Evolutionary conservation across 2,797 vertebrate species (phyloP), one percentile per base, ranked within the genome.

Genomic region (Percopsis omiscomaycus): DNA sequence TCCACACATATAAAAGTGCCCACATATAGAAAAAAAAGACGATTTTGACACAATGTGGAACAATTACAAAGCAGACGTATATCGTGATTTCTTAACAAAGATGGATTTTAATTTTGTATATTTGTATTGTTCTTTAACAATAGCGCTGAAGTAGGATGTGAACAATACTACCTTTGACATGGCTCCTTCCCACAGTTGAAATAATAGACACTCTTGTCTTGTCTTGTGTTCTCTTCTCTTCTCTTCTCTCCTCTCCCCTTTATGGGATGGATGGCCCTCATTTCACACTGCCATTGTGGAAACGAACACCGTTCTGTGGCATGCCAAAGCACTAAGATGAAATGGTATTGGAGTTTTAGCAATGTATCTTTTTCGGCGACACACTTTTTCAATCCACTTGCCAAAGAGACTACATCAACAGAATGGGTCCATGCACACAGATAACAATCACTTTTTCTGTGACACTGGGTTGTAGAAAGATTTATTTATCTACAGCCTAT

Each of bases 251-350:
- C 51, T 22, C 12, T 32, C 27, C n/a, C 44, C 27, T 51, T 27
- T 46, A 15, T 4, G 9, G 3, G 59, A 69, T 72, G 30, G 44
- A 59, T 62, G 47, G 56, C 29, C 15, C 53, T 54, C 56, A 61
- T 71, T 49, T 68, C 65, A 61, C 48, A 65, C n/a, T 13, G 53
- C 32, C 50, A 16, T 14, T 29, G 57, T 14, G 62, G 32, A 68
- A 67, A 62, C 59, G 12, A 66, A 51, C 60, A 32, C 15, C 8
- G 27, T 50, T 64, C 4, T 22, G 22, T 54, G 46, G 51, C 46
- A 44, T n/a, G 13, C 15, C 46, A 51, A 14, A 8, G 48, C 52
- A 37, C 46, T 50, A 28, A 48, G 32, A 14, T 49, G 46, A 14
- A 49, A 11, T 27, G 30, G 60, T 45, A 27, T 5, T 4, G 37